phyloP scores from a whole-genome alignment of 2,113 vertebrate species.

The Dermatemys mawii region DNA sequence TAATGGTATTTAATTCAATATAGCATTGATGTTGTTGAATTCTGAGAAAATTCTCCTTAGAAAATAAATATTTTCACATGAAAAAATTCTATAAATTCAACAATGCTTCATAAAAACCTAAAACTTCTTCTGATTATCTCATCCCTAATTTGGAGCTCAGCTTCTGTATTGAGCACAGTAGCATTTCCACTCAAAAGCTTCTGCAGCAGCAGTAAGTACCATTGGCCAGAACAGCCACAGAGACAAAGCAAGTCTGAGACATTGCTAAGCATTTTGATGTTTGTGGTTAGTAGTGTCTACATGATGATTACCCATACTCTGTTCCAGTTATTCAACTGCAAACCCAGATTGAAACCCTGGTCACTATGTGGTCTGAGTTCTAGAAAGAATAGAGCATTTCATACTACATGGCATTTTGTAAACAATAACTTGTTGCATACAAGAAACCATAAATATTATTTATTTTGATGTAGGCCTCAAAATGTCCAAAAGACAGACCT shows the following conservation, averaged over 20 bases:
- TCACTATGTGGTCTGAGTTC: slow-evolving; percentile 56
- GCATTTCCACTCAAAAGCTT: slow-evolving; percentile 21
- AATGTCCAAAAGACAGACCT: slow-evolving; percentile 47
- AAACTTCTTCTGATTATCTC: neutral
- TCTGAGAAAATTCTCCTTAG: neutral
- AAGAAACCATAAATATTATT: slow-evolving; percentile 64
- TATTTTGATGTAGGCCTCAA: slow-evolving; percentile 56
- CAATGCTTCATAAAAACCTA: neutral
- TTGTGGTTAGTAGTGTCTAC: slow-evolving; percentile 51
- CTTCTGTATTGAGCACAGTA: neutral
- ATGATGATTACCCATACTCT: slow-evolving; percentile 45
- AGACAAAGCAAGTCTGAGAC: slow-evolving; percentile 36
- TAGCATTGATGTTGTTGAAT: neutral
- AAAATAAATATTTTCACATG: neutral
- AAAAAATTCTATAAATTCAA: neutral
- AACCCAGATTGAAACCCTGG: slow-evolving; percentile 53
- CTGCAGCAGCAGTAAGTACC: neutral
- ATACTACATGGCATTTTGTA: slow-evolving; percentile 55
- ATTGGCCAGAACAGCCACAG: slow-evolving; percentile 31
- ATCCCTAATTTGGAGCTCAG: neutral
- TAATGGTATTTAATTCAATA: neutral
- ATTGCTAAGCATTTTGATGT: slow-evolving; percentile 63
- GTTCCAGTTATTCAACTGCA: slow-evolving; percentile 59
- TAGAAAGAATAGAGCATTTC: slow-evolving; percentile 60
- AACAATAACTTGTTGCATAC: slow-evolving; percentile 63